Base-by-base conservation (phyloP, 2,888 invertebrate species). In the Callyntrura sp. region DNA sequence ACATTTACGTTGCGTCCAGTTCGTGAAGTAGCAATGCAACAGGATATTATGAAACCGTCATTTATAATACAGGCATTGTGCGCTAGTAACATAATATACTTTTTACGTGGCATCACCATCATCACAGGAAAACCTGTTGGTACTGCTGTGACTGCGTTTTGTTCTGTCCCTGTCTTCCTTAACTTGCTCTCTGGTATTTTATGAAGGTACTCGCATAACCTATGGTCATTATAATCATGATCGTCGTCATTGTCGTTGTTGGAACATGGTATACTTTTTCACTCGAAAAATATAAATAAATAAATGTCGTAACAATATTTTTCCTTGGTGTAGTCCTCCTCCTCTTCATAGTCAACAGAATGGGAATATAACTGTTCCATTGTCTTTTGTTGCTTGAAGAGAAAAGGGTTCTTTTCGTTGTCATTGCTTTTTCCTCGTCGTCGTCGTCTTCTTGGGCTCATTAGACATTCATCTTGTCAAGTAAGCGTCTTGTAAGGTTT, bases 401-500 rank as follows among this genome's bases (percentile, higher is more conserved):
- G 28, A 23, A 55, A 84, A 85, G 78, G 85, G 76, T 62, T 85
- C 78, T 55, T 86, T 78, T 76, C 45, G 28, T 5, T 68, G n/a
- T 73, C 12, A 17, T 70, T 85, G 11, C 55, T 43, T 60, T 79
- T 79, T 2, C 35, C 35, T 35, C 6, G 35, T 35, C 35, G 35
- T 35, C 35, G 35, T 35, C 35, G 35, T 35, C 35, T 35, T 55
- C 55, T 68, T 68, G 62, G 25, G 43, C 89, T 89, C 89, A 89
- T 84, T 84, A 85, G 79, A 89, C 89, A 89, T 89, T 89, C 89
- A 89, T 89, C 89, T 89, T 89, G 89, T 89, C 89, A 89, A 55
- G 81, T 12, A 23, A 73, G 76, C 45, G 81, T 28, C 35, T 60
- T 60, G 57, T 43, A 51, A 51, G 2, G 9, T 9, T 57, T 45